Evolutionary conservation across 2,113 vertebrate species (phyloP), one percentile per base, ranked within the genome.

Genomic region (Trochalopteron elliotii): DNA sequence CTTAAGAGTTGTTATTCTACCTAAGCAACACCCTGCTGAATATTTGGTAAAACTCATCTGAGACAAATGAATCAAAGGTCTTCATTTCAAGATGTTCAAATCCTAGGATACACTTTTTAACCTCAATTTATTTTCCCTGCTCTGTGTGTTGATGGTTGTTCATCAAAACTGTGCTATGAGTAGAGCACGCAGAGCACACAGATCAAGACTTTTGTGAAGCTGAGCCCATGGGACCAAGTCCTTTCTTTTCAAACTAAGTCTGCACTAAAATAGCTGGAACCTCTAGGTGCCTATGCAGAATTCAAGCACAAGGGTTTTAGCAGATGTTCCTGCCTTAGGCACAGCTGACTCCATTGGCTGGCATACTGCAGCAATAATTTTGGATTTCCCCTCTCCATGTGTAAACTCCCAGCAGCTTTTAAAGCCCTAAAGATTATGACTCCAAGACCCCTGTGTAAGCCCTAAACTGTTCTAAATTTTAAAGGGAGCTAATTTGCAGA

Each of bases 291-390:
- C 74, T 75, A 3, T 0, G 1, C 30, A 67, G 39, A 61, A 77
- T 61, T 84, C 35, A 71, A 25, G 11, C 16, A 35, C 19, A 5
- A 14, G 16, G 21, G 5, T 40, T 85, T 85, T 12, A 60, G 31
- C 35, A 67, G 21, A 12, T 61, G 91, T 63, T 35, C 74, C 83
- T 96, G 44, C 53, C 76, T 91, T 52, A 56, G 56, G 89, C 56
- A 91, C 18, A 78, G 55, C 59, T 82, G 35, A 56, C 59, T 93
- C 17, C 11, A 53, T 33, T 22, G 82, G 40, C 35, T 65, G 44
- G 47, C 40, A 63, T 67, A 72, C 42, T 70, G 19, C 39, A 93
- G 56, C 60, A 77, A 72, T 81, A 27, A 67, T 83, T 93, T 96
- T 82, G 44, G 35, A 47, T 93, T 89, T n/a, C n/a, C 13, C 23